Evolutionary conservation across 2,888 invertebrate genomes (phyloP).

Genomic region (Dicyrtomina minuta): DNA sequence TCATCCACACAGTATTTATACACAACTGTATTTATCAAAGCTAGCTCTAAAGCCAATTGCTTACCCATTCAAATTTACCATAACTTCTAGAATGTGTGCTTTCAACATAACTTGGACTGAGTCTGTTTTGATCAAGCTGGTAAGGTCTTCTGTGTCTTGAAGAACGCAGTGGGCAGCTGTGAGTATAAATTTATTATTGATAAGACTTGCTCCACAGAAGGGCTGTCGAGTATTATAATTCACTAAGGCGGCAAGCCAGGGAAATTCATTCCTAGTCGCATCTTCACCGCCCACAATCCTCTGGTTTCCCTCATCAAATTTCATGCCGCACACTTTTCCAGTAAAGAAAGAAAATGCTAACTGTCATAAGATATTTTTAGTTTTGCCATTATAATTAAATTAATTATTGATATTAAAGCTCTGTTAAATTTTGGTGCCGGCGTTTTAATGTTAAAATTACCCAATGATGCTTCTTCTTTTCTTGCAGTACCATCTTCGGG

Average conservation of each 20-base stretch:
- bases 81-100: background rate
- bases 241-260: slow-evolving; percentile 4
- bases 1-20: no score
- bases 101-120: background rate
- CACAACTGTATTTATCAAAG: no score
- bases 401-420: no score
- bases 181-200: background rate
- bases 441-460: background rate
- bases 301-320: background rate
- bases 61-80: background rate
- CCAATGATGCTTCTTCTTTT: slow-evolving; percentile 1
- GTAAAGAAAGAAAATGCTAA: background rate
- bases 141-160: background rate
- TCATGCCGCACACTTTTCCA: background rate
- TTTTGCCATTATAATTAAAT: background rate
- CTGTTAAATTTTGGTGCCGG: background rate
- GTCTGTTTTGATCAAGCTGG: background rate
- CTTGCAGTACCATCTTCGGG: background rate
- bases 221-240: background rate
- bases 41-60: background rate
- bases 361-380: background rate
- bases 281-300: slow-evolving; percentile 6
- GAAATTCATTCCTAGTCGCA: background rate
- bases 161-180: slow-evolving; percentile 9
- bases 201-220: slow-evolving; percentile 6